Evolutionary conservation across 2,113 vertebrate genomes (phyloP), one percentile per base, ranked within the genome.

Genomic region (Pseudorasbora parva): DNA sequence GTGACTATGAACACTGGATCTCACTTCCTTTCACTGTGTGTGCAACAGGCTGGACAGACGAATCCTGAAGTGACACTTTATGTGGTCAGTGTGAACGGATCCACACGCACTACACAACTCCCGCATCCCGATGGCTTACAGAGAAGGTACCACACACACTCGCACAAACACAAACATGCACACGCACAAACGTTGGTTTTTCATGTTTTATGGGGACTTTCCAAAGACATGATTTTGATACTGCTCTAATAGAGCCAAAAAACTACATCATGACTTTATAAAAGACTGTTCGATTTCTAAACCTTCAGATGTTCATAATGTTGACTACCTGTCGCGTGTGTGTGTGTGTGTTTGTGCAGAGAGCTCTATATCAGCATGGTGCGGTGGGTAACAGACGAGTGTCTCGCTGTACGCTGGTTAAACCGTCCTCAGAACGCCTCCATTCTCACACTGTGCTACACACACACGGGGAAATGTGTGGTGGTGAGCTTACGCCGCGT

Each of bases 381-480:
- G 80, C 92, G 75, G 8, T 95, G 94, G 94, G 89, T 88, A 71
- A 88, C 87, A 0, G 78, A n/a, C 5, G 87, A 91, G 80, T 89
- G 43, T 59, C 68, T 94, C 56, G 83, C 91, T 1, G 92, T 94
- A 56, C 91, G 92, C 5, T 95, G 94, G 94, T 83, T 95, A 54
- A 94, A 91, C 78, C 91, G 94, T 68, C 89, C 93, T 78, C 94
- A 95, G 60, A 94, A 94, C 83, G 85, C 71, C 77, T 94, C 94
- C 0, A 85, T 94, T 23, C 91, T 95, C 12, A 90, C 91, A 0
- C 77, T 94, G 21, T 95, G 94, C 84, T 85, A 88, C 1, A 89
- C 85, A 76, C 76, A 62, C n/a, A 88, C 60, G 0, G 87, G 91
- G 17, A 59, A 76, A 0, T 95, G 94, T 86, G 76, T 72, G 9